Conservation (phyloP, 2,797 vertebrate genomes). For the Vespertilio murinus region DNA sequence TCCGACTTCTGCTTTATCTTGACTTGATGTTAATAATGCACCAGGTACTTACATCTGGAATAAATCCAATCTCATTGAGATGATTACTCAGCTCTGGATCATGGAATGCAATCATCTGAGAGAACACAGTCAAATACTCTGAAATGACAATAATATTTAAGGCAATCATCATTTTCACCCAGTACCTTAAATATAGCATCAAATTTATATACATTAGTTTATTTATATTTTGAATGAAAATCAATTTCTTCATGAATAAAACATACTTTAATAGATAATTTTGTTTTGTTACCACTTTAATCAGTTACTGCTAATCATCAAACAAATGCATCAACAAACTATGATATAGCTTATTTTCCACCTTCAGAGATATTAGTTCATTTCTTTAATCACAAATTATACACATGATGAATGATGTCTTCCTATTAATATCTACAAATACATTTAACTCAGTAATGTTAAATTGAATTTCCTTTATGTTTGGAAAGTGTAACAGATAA, state of each 20-base stretch:
- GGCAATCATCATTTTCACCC: background rate
- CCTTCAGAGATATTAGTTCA: background rate
- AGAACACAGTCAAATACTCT: conserved; percentile 99
- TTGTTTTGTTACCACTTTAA: conserved; percentile 3
- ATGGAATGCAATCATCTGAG: conserved; percentile 99
- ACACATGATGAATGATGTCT: background rate
- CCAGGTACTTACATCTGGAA: conserved; percentile 94
- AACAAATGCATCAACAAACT: background rate
- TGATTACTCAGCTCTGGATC: conserved; percentile 99
- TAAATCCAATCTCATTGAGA: conserved; percentile 98
- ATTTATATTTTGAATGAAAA: background rate
- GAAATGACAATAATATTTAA: conserved; percentile 77
- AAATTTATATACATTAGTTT: background rate
- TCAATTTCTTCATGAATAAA: conserved; percentile 10
- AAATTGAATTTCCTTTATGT: conserved; percentile 4
- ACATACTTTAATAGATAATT: background rate
- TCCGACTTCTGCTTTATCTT: background rate
- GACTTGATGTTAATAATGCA: background rate
- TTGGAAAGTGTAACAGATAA: conserved; percentile 22
- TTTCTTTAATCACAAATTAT: conserved; percentile 39
- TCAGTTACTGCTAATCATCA: conserved; percentile 14
- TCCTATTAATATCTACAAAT: conserved; percentile 26
- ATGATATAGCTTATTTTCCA: background rate
- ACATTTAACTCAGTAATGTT: conserved; percentile 25
- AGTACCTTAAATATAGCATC: background rate